phyloP scores from a whole-genome alignment of 1,140 invertebrate species.

The Drosophila elegans region DNA sequence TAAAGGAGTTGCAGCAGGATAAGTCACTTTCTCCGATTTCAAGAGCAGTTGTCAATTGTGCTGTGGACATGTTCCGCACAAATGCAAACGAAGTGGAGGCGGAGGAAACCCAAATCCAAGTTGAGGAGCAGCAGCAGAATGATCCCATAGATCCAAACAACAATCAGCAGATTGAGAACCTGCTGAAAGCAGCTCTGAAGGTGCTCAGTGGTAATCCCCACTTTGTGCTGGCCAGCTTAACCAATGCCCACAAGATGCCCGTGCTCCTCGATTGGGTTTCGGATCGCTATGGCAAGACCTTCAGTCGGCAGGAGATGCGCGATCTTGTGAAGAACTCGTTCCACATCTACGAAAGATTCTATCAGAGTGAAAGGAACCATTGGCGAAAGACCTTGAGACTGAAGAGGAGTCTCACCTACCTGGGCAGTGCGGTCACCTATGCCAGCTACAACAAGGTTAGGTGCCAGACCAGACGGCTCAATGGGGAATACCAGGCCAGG shows the following conservation, averaged over 20 bases:
- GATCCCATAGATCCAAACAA: slow-evolving; percentile 64
- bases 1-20: neutral
- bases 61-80: neutral
- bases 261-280: slow-evolving; percentile 67
- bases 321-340: neutral
- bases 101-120: neutral
- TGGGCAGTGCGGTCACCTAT: neutral
- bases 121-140: neutral
- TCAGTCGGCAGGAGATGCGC: slow-evolving; percentile 24
- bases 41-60: slow-evolving; percentile 27
- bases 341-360: slow-evolving; percentile 6
- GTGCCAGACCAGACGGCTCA: neutral
- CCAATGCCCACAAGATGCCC: slow-evolving; percentile 70
- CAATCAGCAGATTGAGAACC: slow-evolving; percentile 28
- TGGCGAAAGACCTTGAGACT: neutral
- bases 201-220: slow-evolving; percentile 41
- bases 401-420: neutral
- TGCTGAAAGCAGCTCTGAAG: slow-evolving; percentile 58
- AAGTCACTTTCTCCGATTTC: neutral
- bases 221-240: slow-evolving; percentile 72
- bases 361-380: neutral
- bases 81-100: neutral
- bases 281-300: slow-evolving; percentile 63
- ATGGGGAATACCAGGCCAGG: slow-evolving; percentile 1
- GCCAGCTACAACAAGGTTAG: neutral